Percentiles rank a stretch among this genome's conserved stretches.
Evolutionary conservation across 2,113 vertebrate species (phyloP).

Genomic region (Cheilinus undulatus): DNA sequence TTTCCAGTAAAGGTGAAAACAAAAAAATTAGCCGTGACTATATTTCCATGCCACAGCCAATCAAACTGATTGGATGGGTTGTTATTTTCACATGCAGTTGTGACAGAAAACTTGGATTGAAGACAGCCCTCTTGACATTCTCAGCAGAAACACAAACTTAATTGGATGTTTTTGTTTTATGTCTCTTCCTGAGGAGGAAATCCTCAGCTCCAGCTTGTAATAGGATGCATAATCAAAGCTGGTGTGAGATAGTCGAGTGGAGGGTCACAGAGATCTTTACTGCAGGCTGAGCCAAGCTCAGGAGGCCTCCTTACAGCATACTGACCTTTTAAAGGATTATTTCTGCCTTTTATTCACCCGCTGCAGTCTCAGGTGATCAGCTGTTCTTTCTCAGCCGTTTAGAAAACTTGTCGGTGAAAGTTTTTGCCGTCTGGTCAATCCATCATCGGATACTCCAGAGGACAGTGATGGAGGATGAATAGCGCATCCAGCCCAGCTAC

Average conservation of each 20-base stretch:
- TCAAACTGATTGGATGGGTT: not conserved
- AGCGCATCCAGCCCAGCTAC: constrained; percentile 19
- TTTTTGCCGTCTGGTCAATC: constrained; percentile 26
- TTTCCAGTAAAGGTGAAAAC: not conserved
- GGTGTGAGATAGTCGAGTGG: not conserved
- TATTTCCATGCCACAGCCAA: not conserved
- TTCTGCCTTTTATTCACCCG: constrained; percentile 7
- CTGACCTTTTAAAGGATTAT: not conserved
- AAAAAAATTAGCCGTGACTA: not conserved
- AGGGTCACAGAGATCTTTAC: constrained; percentile 6
- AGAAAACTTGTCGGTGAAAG: constrained; percentile 28
- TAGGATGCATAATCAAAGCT: constrained; percentile 12
- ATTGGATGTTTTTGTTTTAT: not conserved
- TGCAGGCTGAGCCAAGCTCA: not conserved
- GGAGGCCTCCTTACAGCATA: not conserved
- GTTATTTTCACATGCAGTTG: not conserved
- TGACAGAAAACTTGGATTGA: too few relatives aligned
- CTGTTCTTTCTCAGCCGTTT: constrained; percentile 23
- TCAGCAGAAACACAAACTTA: not conserved
- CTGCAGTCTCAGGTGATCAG: constrained; percentile 3
- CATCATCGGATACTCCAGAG: constrained; percentile 29
- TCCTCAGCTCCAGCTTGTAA: not conserved
- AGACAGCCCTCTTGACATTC: too few relatives aligned
- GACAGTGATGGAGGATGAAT: constrained; percentile 34
- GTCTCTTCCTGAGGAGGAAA: not conserved